These are phyloP conservation scores for Oscheius myriophilus DNA, from an alignment of 2,888 invertebrate species.

Conservation along the genomic window DNA sequence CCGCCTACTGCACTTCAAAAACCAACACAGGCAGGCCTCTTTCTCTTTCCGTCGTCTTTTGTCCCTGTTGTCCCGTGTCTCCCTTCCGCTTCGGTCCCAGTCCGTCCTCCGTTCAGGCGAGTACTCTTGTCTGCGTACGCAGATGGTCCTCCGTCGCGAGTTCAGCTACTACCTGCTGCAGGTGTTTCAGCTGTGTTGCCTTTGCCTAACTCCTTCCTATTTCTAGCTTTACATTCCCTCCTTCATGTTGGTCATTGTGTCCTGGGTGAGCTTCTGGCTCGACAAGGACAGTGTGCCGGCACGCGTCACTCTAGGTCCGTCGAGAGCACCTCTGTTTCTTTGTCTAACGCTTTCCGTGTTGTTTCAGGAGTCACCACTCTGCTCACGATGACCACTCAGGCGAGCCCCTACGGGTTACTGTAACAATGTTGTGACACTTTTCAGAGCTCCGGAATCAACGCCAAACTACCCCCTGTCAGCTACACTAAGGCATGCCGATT, in stretches of 20 bases:
- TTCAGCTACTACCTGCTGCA: conserved; percentile 80
- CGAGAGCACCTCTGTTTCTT: not conserved
- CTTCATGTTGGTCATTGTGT: conserved; percentile 84
- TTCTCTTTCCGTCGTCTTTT: not conserved
- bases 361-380: conserved; percentile 86
- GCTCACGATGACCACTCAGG: conserved; percentile 85
- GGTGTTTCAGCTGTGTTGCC: conserved; percentile 91
- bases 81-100: conserved; percentile 3
- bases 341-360: conserved; percentile 6
- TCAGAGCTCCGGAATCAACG: conserved; percentile 75
- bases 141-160: conserved; percentile 78
- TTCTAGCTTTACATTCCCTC: conserved; percentile 91
- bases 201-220: conserved; percentile 79
- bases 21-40: conserved; percentile 85
- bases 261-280: conserved; percentile 63
- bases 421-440: conserved; percentile 70
- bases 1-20: conserved; percentile 94
- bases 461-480: conserved; percentile 67
- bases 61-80: not conserved
- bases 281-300: conserved; percentile 71
- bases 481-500: conserved; percentile 42
- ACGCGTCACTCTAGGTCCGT: conserved; percentile 66
- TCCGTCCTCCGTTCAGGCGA: conserved; percentile 48
- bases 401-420: conserved; percentile 74
- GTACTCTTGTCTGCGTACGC: conserved; percentile 67